Evolutionary conservation across 2,888 invertebrate species (phyloP).

Genomic region (Odontothrips loti): DNA sequence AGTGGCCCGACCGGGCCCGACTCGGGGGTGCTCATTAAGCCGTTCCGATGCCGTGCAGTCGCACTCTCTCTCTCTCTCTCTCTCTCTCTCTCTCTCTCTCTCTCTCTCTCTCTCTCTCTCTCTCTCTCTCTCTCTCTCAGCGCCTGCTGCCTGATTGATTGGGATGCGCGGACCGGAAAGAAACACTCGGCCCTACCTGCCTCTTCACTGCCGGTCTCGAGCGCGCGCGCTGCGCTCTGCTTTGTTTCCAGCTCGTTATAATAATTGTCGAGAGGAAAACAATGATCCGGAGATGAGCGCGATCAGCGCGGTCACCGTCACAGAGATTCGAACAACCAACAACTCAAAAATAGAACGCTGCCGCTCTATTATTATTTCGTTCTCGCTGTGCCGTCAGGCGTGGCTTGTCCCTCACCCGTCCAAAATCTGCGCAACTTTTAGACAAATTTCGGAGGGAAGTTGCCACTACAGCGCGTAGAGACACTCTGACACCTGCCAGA

Average conservation of each 20-base stretch:
- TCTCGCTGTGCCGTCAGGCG: too few species aligned
- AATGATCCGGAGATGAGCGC: neutral
- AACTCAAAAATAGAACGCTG: too few species aligned
- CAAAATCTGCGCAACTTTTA: too few species aligned
- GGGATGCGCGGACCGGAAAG: conserved; percentile 5
- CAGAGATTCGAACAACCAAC: too few species aligned
- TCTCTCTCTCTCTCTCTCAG: neutral
- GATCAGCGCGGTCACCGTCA: neutral
- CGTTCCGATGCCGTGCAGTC: neutral
- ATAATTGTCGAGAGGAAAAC: neutral
- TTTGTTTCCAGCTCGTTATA: too few species aligned
- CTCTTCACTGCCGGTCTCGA: neutral
- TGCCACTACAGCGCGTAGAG: too few species aligned
- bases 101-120: too few species aligned
- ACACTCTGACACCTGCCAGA: too few species aligned
- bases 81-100: too few species aligned
- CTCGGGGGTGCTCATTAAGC: neutral
- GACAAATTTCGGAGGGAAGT: too few species aligned
- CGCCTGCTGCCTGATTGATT: neutral
- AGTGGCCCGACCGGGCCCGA: neutral
- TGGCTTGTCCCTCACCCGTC: too few species aligned
- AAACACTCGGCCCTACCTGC: neutral
- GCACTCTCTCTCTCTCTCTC: neutral
- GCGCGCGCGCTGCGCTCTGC: neutral
- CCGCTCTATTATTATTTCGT: too few species aligned